phyloP scores from a whole-genome alignment of 2,113 vertebrate species.

The Tylochromis polylepis region DNA sequence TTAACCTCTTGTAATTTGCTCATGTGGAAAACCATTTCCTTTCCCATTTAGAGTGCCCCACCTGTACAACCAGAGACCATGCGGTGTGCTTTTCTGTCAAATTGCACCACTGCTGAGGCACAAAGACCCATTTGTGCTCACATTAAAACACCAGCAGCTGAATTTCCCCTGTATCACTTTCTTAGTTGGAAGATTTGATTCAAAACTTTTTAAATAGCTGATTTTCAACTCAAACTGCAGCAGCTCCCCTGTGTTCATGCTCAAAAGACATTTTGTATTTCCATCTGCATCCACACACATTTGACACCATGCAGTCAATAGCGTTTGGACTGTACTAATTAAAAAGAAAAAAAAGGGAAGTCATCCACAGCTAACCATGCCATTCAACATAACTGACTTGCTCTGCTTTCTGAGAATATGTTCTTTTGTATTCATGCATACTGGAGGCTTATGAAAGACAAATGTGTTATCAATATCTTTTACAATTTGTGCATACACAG shows the following conservation, averaged over 20 bases:
- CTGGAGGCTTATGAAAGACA: not conserved
- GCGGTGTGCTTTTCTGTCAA: not conserved
- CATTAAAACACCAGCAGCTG: not conserved
- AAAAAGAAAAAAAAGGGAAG: fast-evolving
- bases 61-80: not conserved
- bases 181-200: not conserved
- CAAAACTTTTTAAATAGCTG: not conserved
- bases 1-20: conserved; percentile 16
- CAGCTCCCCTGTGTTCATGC: not conserved
- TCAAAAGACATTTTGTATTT: not conserved
- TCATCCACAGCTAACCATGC: not conserved
- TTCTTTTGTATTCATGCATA: not conserved
- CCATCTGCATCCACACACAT: not conserved
- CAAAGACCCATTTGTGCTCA: conserved; percentile 18
- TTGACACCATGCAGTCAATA: not conserved
- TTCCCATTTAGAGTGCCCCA: not conserved
- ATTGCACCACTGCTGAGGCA: not conserved
- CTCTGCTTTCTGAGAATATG: not conserved
- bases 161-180: not conserved
- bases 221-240: not conserved
- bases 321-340: not conserved
- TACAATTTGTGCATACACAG: not conserved
- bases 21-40: conserved; percentile 45
- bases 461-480: not conserved
- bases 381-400: not conserved